Evolutionary conservation across 2,888 invertebrate species (phyloP).

Genomic region (Suillia variegata): DNA sequence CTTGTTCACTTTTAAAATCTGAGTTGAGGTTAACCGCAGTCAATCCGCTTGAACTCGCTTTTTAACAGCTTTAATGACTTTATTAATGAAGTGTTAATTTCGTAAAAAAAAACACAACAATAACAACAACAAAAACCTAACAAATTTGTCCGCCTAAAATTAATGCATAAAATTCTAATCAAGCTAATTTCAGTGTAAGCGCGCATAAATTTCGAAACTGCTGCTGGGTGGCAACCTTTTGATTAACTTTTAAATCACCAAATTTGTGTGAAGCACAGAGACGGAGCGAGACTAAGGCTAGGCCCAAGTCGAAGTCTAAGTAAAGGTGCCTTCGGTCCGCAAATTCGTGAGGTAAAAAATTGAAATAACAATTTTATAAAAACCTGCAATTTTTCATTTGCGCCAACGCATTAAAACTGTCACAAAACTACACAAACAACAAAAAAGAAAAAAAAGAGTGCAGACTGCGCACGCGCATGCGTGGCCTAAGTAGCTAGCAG

Average conservation of each 20-base stretch:
- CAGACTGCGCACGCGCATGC: neutral
- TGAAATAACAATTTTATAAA: constrained; percentile 7
- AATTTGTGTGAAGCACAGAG: neutral
- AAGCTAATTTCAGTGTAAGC: neutral
- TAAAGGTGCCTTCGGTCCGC: too few species aligned
- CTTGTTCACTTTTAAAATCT: neutral
- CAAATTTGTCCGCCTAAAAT: too few species aligned
- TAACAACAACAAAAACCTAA: too few species aligned
- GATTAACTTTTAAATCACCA: neutral
- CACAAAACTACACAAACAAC: neutral
- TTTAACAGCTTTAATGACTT: neutral
- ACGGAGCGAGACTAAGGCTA: neutral
- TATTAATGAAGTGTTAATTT: neutral
- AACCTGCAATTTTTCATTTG: neutral
- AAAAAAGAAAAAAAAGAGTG: neutral
- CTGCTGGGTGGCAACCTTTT: neutral
- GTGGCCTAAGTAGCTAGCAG: neutral
- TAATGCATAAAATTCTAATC: neutral
- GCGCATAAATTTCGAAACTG: neutral
- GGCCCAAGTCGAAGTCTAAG: too few species aligned
- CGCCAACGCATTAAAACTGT: constrained; percentile 1
- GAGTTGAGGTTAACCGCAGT: neutral
- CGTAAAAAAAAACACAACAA: too few species aligned
- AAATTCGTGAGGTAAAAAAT: too few species aligned
- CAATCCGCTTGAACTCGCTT: neutral